Evolutionary conservation across 2,888 invertebrate species (phyloP).

Genomic region (Crocallis elinguaria): DNA sequence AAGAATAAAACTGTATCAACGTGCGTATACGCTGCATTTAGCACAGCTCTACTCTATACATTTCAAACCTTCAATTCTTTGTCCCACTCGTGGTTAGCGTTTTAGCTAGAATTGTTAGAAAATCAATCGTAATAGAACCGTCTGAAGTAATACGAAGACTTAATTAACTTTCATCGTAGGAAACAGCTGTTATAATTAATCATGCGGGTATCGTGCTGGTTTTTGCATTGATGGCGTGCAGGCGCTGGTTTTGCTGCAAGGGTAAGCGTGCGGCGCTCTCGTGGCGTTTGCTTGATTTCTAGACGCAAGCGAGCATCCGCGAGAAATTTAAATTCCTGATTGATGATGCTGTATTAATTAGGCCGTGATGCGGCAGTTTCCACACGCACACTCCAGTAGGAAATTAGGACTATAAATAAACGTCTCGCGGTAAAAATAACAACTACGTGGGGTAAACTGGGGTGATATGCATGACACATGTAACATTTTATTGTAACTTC

Average conservation of each 20-base stretch:
- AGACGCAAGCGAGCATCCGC: slow-evolving; percentile 63
- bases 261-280: slow-evolving; percentile 48
- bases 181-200: slow-evolving; percentile 73
- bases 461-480: no score
- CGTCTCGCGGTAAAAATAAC: slow-evolving; percentile 9
- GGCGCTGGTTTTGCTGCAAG: slow-evolving; percentile 51
- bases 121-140: slow-evolving; percentile 24
- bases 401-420: slow-evolving; percentile 8
- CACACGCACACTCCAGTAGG: slow-evolving; percentile 7
- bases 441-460: slow-evolving; percentile 20
- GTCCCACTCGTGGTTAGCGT: slow-evolving; percentile 17
- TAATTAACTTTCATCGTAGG: slow-evolving; percentile 64
- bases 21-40: slow-evolving; percentile 16
- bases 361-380: slow-evolving; percentile 36
- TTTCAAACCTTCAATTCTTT: slow-evolving; percentile 2
- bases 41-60: slow-evolving; percentile 3
- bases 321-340: slow-evolving; percentile 69
- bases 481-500: slow-evolving; percentile 18
- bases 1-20: not conserved
- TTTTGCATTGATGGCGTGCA: slow-evolving; percentile 48
- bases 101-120: slow-evolving; percentile 22
- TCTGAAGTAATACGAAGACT: slow-evolving; percentile 55
- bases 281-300: slow-evolving; percentile 71
- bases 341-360: slow-evolving; percentile 57
- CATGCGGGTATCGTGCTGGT: slow-evolving; percentile 55